phyloP scores from a whole-genome alignment of 2,113 vertebrate species.

The Bos indicus region DNA sequence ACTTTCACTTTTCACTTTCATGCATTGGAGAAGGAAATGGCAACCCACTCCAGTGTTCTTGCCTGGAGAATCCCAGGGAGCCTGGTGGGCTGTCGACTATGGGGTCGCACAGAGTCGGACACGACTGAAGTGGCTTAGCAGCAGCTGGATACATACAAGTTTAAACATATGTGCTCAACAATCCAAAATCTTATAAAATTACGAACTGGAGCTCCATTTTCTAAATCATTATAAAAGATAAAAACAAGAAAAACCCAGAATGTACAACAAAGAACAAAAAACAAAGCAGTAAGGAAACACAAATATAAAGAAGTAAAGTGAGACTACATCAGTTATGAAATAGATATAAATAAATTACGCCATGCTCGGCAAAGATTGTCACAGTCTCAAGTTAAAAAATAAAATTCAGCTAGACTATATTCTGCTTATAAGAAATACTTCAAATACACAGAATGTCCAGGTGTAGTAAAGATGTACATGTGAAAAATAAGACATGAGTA shows the following conservation, averaged over 20 bases:
- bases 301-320: constrained; percentile 2
- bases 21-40: background rate
- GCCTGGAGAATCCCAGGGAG: background rate
- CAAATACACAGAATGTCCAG: constrained; percentile 15
- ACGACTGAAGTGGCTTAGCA: background rate
- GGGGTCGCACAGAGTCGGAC: background rate
- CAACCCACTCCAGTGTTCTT: background rate
- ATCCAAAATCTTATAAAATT: background rate
- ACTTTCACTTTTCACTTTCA: background rate
- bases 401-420: background rate
- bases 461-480: background rate
- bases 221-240: background rate
- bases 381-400: background rate
- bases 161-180: background rate
- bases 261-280: background rate
- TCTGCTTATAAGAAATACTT: background rate
- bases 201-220: constrained; percentile 3
- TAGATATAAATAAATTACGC: background rate
- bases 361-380: background rate
- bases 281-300: background rate
- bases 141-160: background rate
- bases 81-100: background rate
- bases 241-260: background rate
- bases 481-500: background rate
- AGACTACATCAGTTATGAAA: background rate